Conservation (phyloP, 2,797 vertebrate species). For the Spinus pinus region DNA sequence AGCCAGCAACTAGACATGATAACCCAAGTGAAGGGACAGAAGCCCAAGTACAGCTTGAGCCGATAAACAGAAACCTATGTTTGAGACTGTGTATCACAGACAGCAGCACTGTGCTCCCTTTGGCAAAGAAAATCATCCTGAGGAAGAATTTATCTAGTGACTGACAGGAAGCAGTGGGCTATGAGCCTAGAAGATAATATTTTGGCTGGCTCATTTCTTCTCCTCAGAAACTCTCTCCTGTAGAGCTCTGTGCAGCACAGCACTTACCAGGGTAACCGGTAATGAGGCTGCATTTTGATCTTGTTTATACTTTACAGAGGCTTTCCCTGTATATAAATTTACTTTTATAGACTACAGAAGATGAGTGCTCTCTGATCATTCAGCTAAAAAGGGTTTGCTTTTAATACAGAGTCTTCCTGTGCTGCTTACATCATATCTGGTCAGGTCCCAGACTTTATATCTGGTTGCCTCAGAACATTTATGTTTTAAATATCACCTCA, state of each 20-base stretch:
- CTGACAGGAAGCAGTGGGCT: conserved; percentile 39
- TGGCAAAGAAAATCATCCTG: conserved; percentile 2
- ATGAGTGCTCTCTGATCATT: neutral
- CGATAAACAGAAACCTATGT: neutral
- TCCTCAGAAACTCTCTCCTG: neutral
- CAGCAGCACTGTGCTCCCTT: neutral
- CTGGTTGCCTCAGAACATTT: neutral
- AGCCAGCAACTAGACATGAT: neutral
- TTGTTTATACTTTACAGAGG: conserved; percentile 22
- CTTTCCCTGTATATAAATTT: neutral
- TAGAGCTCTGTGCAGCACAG: neutral
- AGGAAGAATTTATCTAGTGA: conserved; percentile 28
- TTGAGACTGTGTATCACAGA: neutral
- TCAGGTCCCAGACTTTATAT: neutral
- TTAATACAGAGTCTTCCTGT: neutral
- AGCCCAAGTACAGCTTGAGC: neutral
- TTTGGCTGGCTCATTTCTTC: conserved; percentile 35
- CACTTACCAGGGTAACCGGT: neutral
- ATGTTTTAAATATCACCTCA: neutral
- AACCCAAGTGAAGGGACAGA: neutral
- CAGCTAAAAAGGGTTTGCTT: neutral
- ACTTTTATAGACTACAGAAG: neutral
- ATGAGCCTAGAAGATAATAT: conserved; percentile 33
- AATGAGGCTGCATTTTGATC: conserved; percentile 40
- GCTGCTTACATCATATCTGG: neutral